These are phyloP conservation scores for Trachurus trachurus DNA, from an alignment of 2,797 vertebrate genomes.

Conservation along the genomic window DNA sequence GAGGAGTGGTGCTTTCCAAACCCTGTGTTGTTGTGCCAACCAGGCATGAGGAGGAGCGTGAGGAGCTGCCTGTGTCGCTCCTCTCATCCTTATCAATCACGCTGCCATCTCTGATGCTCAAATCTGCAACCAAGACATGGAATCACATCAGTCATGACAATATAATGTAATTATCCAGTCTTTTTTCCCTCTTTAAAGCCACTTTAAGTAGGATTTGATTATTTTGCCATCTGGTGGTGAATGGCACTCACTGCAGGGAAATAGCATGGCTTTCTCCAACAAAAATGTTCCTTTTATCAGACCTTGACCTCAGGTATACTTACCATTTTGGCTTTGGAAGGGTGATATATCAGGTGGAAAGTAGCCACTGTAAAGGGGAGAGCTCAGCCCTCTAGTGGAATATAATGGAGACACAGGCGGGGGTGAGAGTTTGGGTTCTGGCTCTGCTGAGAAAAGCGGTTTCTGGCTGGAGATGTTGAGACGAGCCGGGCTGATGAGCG, in stretches of 20 bases:
- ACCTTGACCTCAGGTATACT: not conserved
- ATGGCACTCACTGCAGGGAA: not conserved
- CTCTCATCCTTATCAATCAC: slow-evolving; percentile 85
- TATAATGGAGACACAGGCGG: slow-evolving; percentile 69
- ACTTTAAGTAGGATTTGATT: not conserved
- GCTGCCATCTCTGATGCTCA: slow-evolving; percentile 82
- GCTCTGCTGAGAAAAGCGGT: slow-evolving; percentile 87
- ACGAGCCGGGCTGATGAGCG: slow-evolving; percentile 96
- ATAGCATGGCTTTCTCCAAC: not conserved
- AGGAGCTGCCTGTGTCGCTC: slow-evolving; percentile 83
- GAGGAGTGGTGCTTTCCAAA: slow-evolving; percentile 70
- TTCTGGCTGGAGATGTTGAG: slow-evolving; percentile 93
- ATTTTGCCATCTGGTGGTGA: slow-evolving; percentile 46
- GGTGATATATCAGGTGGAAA: slow-evolving; percentile 77
- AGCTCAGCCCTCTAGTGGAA: slow-evolving; percentile 77
- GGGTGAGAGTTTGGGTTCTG: slow-evolving; percentile 71
- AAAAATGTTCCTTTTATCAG: not conserved
- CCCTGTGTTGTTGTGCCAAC: slow-evolving; percentile 94
- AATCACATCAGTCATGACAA: not conserved
- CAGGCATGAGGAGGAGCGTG: slow-evolving; percentile 89
- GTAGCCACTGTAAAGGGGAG: slow-evolving; percentile 71
- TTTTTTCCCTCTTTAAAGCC: not conserved
- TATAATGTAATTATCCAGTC: no score
- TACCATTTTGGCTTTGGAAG: slow-evolving; percentile 79
- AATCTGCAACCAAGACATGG: slow-evolving; percentile 72